Conservation (phyloP, 2,797 vertebrate species). For the Heterohyrax brucei region DNA sequence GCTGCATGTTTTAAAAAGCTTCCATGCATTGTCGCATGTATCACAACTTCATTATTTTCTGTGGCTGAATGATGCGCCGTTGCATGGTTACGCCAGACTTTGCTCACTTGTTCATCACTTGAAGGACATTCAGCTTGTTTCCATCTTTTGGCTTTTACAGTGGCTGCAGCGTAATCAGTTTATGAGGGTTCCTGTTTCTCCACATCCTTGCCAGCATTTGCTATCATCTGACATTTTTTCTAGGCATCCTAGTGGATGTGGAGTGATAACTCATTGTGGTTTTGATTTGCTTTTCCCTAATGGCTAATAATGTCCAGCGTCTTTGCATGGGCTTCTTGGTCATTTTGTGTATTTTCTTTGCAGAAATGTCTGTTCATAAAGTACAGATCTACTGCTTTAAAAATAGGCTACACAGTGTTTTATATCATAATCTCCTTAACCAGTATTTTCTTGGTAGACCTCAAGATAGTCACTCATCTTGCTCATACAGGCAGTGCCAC, state of each 20-base stretch:
- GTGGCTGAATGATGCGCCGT: background rate
- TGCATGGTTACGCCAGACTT: background rate
- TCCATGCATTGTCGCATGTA: background rate
- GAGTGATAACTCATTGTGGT: background rate
- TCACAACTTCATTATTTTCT: slow-evolving; percentile 27
- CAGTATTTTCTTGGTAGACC: slow-evolving; percentile 21
- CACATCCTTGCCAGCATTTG: background rate
- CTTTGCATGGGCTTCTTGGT: no score
- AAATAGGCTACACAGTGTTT: slow-evolving; percentile 22
- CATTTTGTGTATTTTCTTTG: no score
- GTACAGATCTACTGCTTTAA: background rate
- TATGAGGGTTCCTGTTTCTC: background rate
- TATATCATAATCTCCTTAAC: slow-evolving; percentile 11
- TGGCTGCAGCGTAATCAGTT: background rate
- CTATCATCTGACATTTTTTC: slow-evolving; percentile 19
- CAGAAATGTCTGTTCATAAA: background rate
- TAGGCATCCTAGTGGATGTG: slow-evolving; percentile 6
- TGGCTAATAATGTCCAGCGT: background rate
- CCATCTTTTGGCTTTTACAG: background rate
- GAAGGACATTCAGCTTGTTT: background rate
- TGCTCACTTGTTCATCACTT: background rate
- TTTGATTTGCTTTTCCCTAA: slow-evolving; percentile 54
- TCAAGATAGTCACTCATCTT: slow-evolving; percentile 28
- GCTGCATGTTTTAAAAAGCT: background rate
- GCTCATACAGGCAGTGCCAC: slow-evolving; percentile 2